These are phyloP conservation scores for Ochotona princeps DNA, from an alignment of 2,113 vertebrate genomes.

Conservation along the genomic window DNA sequence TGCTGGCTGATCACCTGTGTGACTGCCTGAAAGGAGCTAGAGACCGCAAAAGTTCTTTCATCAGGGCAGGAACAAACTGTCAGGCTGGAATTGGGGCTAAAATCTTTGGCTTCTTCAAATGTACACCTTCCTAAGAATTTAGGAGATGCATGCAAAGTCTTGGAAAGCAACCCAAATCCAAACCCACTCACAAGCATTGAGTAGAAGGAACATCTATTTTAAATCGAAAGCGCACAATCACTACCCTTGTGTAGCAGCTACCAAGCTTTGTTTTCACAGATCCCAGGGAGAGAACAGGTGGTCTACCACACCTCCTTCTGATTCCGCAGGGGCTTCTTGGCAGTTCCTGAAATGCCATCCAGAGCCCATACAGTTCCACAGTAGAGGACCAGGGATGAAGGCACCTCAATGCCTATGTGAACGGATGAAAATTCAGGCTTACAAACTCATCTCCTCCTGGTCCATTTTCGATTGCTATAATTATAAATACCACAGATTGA, in stretches of 20 bases:
- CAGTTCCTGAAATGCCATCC: not conserved
- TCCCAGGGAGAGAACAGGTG: not conserved
- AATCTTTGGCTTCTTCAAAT: slow-evolving; percentile 28
- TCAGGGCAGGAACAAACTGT: not conserved
- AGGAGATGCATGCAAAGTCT: slow-evolving; percentile 27
- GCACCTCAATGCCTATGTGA: not conserved
- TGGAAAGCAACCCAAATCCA: slow-evolving; percentile 50
- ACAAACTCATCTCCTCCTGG: not conserved
- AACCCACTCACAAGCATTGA: slow-evolving; percentile 14
- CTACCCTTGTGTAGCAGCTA: not conserved
- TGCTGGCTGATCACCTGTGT: not conserved
- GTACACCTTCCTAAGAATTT: not conserved
- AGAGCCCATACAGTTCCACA: not conserved
- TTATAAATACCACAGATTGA: too few relatives aligned
- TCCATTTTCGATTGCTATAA: too few relatives aligned
- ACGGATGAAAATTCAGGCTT: not conserved
- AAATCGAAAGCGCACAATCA: not conserved
- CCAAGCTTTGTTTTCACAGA: not conserved
- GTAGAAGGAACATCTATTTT: slow-evolving; percentile 56
- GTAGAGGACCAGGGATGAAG: not conserved
- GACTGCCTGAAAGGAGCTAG: not conserved
- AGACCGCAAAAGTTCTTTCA: not conserved
- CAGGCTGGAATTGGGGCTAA: not conserved
- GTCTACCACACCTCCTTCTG: not conserved
- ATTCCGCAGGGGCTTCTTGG: not conserved